phyloP scores from a whole-genome alignment of 2,797 vertebrate species.

The Pelodytes ibericus region DNA sequence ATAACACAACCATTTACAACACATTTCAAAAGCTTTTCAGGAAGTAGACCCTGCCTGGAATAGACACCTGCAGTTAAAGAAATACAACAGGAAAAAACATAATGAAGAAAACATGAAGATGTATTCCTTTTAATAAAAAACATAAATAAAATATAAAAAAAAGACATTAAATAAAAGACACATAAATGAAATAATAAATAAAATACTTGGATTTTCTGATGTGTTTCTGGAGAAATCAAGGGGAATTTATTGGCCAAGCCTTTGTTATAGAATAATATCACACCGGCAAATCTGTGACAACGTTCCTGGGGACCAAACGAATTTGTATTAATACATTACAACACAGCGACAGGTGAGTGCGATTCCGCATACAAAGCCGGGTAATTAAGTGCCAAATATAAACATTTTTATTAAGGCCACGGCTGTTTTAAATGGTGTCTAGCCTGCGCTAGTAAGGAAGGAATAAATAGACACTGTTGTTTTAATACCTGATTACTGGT shows the following conservation, averaged over 20 bases:
- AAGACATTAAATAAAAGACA: neutral
- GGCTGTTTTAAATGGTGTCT: slow-evolving; percentile 4
- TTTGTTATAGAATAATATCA: slow-evolving; percentile 17
- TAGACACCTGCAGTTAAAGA: neutral
- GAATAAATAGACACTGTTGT: slow-evolving; percentile 43
- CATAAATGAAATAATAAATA: neutral
- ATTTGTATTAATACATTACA: slow-evolving; percentile 14
- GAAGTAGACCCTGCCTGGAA: neutral
- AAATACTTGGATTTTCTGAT: neutral
- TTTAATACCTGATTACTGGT: slow-evolving; percentile 48
- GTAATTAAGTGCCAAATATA: slow-evolving; percentile 42
- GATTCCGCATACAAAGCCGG: slow-evolving; percentile 18
- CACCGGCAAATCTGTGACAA: slow-evolving; percentile 11
- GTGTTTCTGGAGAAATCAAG: neutral
- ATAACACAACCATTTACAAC: neutral
- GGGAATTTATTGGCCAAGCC: neutral
- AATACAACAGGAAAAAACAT: neutral
- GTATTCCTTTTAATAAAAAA: neutral
- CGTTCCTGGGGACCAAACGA: slow-evolving; percentile 2
- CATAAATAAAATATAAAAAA: neutral
- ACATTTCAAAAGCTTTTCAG: neutral
- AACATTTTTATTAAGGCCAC: slow-evolving; percentile 48
- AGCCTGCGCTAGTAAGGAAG: slow-evolving; percentile 14
- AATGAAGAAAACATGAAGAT: neutral
- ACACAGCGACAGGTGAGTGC: slow-evolving; percentile 13